These are phyloP conservation scores for Buathra laborator DNA, from an alignment of 2,888 invertebrate species.

Conservation along the genomic window DNA sequence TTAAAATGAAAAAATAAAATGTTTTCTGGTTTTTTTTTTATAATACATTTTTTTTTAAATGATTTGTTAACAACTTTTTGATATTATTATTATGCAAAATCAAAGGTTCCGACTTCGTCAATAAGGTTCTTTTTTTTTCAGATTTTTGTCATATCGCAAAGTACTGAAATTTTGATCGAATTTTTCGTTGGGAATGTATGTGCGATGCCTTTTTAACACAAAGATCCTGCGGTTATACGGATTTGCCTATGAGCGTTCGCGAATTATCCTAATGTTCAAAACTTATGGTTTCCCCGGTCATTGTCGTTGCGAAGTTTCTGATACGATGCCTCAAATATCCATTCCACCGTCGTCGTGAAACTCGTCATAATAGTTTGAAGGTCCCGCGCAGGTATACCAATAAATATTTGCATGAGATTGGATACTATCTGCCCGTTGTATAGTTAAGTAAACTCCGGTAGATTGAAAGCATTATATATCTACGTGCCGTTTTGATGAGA, in stretches of 20 bases:
- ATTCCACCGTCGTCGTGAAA: slow-evolving; percentile 19
- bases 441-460: background rate
- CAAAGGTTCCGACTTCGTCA: too few species aligned
- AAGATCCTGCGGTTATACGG: background rate
- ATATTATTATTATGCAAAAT: too few species aligned
- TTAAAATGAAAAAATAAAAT: too few species aligned
- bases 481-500: background rate
- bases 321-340: slow-evolving; percentile 15
- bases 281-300: slow-evolving; percentile 1
- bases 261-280: slow-evolving; percentile 11
- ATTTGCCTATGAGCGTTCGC: slow-evolving; percentile 6
- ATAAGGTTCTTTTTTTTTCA: too few species aligned
- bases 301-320: slow-evolving; percentile 33
- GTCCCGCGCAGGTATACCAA: background rate
- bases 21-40: too few species aligned
- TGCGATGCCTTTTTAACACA: background rate
- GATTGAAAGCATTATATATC: slow-evolving; percentile 19
- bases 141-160: too few species aligned
- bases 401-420: slow-evolving; percentile 57
- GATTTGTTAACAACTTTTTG: too few species aligned
- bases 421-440: background rate
- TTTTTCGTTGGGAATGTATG: background rate
- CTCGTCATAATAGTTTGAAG: slow-evolving; percentile 31
- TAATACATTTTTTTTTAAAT: too few species aligned
- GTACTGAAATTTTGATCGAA: too few species aligned